Base-by-base conservation (phyloP, 1,140 invertebrate species). In the Drosophila ironensis region DNA sequence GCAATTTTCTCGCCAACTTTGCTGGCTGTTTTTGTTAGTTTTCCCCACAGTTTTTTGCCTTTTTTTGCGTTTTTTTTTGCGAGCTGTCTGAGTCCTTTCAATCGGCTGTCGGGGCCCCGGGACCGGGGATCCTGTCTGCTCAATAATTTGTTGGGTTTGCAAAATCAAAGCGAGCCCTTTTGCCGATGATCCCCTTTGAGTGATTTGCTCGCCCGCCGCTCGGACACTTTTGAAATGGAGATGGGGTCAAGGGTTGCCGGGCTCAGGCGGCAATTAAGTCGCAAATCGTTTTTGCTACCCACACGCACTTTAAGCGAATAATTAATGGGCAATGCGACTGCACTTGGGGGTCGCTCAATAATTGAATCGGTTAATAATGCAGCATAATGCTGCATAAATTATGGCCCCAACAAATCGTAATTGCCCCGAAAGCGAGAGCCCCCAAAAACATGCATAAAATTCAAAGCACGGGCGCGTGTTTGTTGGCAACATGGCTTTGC, bases 311-410 rank as follows among this genome's bases (percentile, higher is more conserved):
- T 28, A 40, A 30, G 33, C 45, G 45, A 70, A 70, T 70, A 50
- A 46, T 69, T 69, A 69, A 69, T 69, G 66, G 37, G 6, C 9
- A 7, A 48, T 25, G 48, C 37, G 19, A 19, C 11, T n/a, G 16
- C 5, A 12, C 38, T 12, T 24, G 51, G 20, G 19, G 45, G 35
- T 9, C 38, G 42, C 35, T 70, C 66, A 70, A 70, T 69, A 70
- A 70, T 70, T 70, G 38, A 70, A 57, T 70, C 53, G 53, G 67
- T 70, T 70, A 70, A 70, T 70, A 70, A 70, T 70, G 67, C 67
- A 70, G 35, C 28, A 70, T 59, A 69, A 59, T 47, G 66, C 30
- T 59, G 44, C 64, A 70, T 70, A 70, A 70, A 70, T 60, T 48
- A 70, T 70, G 64, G 53, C 40, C 46, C 22, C 35, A 48, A 38